Percentiles rank a stretch among this genome's conserved stretches.
Evolutionary conservation across 2,113 vertebrate species (phyloP).

Genomic region (Tragelaphus imberbis): DNA sequence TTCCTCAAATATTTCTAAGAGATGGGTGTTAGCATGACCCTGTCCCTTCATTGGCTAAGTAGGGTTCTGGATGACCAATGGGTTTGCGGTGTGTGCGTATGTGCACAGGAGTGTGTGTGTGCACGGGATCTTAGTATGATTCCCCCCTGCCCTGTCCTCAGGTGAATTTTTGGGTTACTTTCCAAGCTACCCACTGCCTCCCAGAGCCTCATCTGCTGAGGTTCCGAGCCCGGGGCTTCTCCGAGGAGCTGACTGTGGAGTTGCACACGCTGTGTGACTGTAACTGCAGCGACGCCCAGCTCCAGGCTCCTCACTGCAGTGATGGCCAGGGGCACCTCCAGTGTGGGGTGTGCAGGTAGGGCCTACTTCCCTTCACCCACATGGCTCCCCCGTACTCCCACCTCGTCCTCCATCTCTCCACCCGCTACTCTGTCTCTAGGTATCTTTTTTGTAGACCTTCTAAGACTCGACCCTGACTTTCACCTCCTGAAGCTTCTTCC

Average conservation of each 20-base stretch:
- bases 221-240: constrained; percentile 81
- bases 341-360: constrained; percentile 83
- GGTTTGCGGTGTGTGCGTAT: background rate
- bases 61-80: background rate
- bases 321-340: constrained; percentile 71
- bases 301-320: constrained; percentile 72
- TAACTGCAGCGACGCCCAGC: constrained; percentile 67
- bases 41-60: background rate
- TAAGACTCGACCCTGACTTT: background rate
- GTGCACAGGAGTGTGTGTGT: background rate
- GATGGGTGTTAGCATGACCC: background rate
- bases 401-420: background rate
- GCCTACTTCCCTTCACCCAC: background rate
- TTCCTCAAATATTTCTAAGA: background rate
- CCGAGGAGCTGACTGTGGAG: constrained; percentile 77
- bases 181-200: constrained; percentile 74
- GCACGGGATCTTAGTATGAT: fast-evolving
- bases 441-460: background rate
- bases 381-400: background rate
- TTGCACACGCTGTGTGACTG: constrained; percentile 79
- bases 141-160: constrained; percentile 23
- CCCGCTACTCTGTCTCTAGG: background rate
- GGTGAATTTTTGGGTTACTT: constrained; percentile 79
- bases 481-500: background rate
- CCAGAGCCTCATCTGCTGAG: constrained; percentile 41